Base-by-base conservation (phyloP, 2,888 invertebrate species). In the Drosophila paracracens region DNA sequence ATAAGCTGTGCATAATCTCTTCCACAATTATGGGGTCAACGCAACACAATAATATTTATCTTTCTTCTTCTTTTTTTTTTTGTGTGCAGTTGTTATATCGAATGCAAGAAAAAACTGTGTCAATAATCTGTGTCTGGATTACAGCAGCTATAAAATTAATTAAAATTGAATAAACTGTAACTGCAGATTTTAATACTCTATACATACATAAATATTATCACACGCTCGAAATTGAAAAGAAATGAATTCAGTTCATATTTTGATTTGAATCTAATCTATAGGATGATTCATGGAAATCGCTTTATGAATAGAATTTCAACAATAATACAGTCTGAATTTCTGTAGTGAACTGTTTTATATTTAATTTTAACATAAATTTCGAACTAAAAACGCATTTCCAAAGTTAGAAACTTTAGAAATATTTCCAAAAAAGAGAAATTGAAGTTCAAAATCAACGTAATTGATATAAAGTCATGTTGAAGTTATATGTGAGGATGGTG, bases 1-100 rank as follows among this genome's bases (percentile, higher is more conserved):
- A 72, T 76, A 80, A 78, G 76, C 80, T 76, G 48, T 53, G 48
- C 56, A 73, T 73, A 73, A 76, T 76, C 74, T 57, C 48, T 64
- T 64, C 54, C 43, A 76, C 81, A 71, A 76, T 71, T 76, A 67
- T 64, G 76, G 64, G 60, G 38, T 56, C 54, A 38, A 46, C 50
- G 35, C 36, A 51, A 29, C 46, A 25, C 46, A 4, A 16, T 27
- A 25, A 25, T 25, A 25, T 46, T 46, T 46, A 46, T 46, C 16
- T 25, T 21, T 5, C 0, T 43, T 11, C 33, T 11, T 33, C 3
- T n/a, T 38, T 29, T 58, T 33, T 38, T 60, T 31, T n/a, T n/a
- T 27, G 29, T 40, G n/a, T 48, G 25, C 50, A 13, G 25, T 40
- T 66, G 43, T 21, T 21, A 21, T 21, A 13, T 25, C 7, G 43